Base-by-base conservation (phyloP, 2,113 vertebrate species). In the Pithys albifrons region DNA sequence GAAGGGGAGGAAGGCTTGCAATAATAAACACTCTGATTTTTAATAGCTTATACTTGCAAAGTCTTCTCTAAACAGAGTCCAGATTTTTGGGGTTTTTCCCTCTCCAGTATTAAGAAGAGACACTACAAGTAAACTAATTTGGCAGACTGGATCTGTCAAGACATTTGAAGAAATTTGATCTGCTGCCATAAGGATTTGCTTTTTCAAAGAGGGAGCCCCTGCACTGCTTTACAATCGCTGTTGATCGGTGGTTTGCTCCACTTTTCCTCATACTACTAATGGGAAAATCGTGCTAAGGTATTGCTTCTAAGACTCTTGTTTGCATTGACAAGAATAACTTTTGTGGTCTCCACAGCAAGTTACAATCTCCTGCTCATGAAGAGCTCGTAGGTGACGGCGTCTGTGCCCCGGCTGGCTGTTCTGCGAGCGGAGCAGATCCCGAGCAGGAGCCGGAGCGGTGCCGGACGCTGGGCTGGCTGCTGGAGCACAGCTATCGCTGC, bases 121-220 rank as follows among this genome's bases (percentile, higher is more conserved):
- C 96, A 97, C 97, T 97, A 97, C 96, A 93, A 94, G 95, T 97
- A 97, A 98, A 98, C 96, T 89, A 93, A 96, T 97, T 97, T 98
- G 99, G 98, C 98, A 97, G 99, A 98, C 99, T 96, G 99, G 99
- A 97, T 99, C 99, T 98, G 99, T 99, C 98, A 93, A 92, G 90
- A 85, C 84, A 33, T 75, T 91, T 95, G 81, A 96, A 97, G 95
- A 95, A 87, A 93, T 37, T 95, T 97, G 93, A 94, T 97, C 95
- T 96, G 96, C 95, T 96, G 91, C 97, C 61, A 51, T 51, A 83
- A 96, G 94, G 96, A 94, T 95, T 97, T 94, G 52, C 85, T 78
- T 97, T 96, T 88, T 89, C 94, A 96, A 95, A 93, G 97, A 96
- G 97, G 97, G 91, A 96, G 85, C 95, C 84, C 90, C 96, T 97